Percentiles rank a stretch among this genome's conserved stretches.
Conservation (phyloP, 2,888 invertebrate species). For the Corbicula japonica region DNA sequence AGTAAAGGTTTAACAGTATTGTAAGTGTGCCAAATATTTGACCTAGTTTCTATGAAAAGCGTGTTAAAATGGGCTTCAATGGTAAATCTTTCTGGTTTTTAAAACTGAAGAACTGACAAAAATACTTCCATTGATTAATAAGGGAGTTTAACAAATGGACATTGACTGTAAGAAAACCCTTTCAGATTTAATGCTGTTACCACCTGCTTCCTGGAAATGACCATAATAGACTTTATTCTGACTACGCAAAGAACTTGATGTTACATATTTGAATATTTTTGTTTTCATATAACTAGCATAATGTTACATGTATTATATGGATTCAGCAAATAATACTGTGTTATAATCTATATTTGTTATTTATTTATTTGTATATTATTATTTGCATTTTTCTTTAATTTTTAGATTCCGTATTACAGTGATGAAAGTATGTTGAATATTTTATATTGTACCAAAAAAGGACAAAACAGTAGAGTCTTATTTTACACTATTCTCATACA, state of each 20-base stretch:
- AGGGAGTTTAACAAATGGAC: too few species aligned
- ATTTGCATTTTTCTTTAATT: neutral
- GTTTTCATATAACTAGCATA: too few species aligned
- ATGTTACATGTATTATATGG: neutral
- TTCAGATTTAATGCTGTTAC: neutral
- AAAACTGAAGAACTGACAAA: too few species aligned
- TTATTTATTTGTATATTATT: neutral
- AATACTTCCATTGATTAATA: too few species aligned
- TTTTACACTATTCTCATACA: too few species aligned
- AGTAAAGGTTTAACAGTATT: too few species aligned
- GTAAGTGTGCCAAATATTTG: too few species aligned
- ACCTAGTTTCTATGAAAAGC: too few species aligned
- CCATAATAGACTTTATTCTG: neutral
- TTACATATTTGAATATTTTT: neutral
- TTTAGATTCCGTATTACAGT: neutral
- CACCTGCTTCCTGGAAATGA: neutral
- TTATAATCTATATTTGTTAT: neutral
- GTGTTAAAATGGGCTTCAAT: too few species aligned
- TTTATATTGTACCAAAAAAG: too few species aligned
- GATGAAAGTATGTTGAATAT: neutral
- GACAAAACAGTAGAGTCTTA: too few species aligned
- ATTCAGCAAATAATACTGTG: neutral
- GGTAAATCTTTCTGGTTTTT: too few species aligned
- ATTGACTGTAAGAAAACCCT: slow-evolving; percentile 1
- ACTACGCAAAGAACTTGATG: neutral